Evolutionary conservation across 1,140 invertebrate genomes (phyloP), one percentile per base, ranked within the genome.

Genomic region (Ceratina japonica): DNA sequence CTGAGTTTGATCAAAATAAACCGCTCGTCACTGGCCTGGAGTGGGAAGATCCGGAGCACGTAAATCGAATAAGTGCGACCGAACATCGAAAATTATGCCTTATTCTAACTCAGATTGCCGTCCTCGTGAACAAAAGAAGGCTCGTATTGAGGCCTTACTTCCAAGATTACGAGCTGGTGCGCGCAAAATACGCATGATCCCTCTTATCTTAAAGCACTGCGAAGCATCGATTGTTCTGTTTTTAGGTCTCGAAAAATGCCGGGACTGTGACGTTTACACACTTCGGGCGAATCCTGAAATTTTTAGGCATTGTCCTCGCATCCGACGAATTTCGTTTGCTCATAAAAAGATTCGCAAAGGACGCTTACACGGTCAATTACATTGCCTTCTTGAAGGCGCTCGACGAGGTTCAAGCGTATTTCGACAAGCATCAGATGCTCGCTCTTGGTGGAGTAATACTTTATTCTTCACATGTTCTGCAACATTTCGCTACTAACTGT

Each of bases 321-420:
- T 90, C 94, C 1, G 93, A 95, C 15, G 95, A 96, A 88, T 96
- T 95, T 85, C 92, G 94, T 81, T 88, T 96, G 7, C 90, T 96
- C 0, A 92, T 96, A 18, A 95, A 95, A 58, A 94, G 94, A 82
- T 96, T 95, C 85, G 92, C 95, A 72, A 95, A 95, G 82, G 94
- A 96, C 88, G 93, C 93, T 3, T 96, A 96, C 88, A 94, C 95
- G 10, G 87, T 96, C 0, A 96, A 96, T 89, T 96, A 96, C 85
- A 93, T 96, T 16, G 95, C 95, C 22, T 96, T 96, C 84, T 86
- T 96, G 0, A 93, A 94, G 44, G 93, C 93, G 1, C 90, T 95
- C 15, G 91, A 93, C 74, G 87, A 93, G 24, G 84, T 90, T 12
- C 89, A 92, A 52, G 71, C 94, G 56, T 94, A 93, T 73, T 93